Base-by-base conservation (phyloP, 2,113 vertebrate species). In the Chionomys nivalis region DNA sequence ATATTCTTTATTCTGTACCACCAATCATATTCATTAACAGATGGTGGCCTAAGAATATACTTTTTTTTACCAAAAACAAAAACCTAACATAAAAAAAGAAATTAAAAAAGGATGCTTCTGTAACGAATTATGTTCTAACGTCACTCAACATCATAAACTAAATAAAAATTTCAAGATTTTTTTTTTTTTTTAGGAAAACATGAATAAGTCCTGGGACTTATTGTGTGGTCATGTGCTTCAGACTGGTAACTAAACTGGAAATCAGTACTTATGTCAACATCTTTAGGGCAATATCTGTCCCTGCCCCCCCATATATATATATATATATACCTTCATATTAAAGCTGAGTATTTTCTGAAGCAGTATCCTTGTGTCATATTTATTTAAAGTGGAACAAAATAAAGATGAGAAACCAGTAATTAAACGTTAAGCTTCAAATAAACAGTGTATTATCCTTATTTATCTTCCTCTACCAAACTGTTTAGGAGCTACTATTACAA, bases 301-400 rank as follows among this genome's bases (percentile, higher is more conserved):
- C 28, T 77, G 11, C 7, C 33, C 33, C 31, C 13, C 13, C 2
- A 5, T 6, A 5, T 6, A 44, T 44, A 49, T 63, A 63, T 23
- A 66, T 66, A 65, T 31, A 26, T 31, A 28, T 4, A 31, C 47
- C 66, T 87, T 89, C 91, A 66, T 72, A 76, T 47, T 73, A 92
- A 93, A 93, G 33, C 24, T 83, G 17, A 87, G 5, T 88, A 79
- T 91, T 95, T 94, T 91, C 44, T 78, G 4, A 95, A 82, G 24
- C 83, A 36, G 36, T 89, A 55, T 42, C 65, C 19, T 89, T 75
- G 83, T 78, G 92, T 96, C 55, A 44, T 16, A 33, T 81, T 81
- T 83, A 83, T 85, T 85, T 82, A 93, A 95, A 92, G 3, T 31
- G 17, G 36, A 85, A 11, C 65, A 93, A 96, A 96, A 91, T 47